A percentile compares a stretch with the other conserved stretches of the same genome.
Evolutionary conservation across 2,113 vertebrate species (phyloP).

Genomic region (Capreolus pygargus): DNA sequence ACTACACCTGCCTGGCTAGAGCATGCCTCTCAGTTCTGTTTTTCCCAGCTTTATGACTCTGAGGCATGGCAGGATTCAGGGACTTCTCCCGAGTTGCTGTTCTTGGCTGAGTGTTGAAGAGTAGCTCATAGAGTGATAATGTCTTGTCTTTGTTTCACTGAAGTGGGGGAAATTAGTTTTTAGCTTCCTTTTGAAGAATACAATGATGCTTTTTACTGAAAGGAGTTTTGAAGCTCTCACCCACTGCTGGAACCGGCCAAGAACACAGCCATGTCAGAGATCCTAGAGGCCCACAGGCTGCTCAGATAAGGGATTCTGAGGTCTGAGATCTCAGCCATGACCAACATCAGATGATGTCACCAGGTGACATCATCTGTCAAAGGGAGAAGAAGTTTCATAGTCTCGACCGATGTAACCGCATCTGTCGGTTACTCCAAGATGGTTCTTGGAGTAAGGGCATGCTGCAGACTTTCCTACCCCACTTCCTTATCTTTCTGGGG

Average conservation of each 20-base stretch:
- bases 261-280: not conserved
- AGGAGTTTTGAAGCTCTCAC: not conserved
- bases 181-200: not conserved
- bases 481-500: not conserved
- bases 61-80: not conserved
- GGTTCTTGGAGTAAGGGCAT: not conserved
- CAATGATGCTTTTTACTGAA: not conserved
- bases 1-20: not conserved
- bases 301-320: too few species aligned
- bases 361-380: not conserved
- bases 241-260: not conserved
- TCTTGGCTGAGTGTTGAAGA: not conserved
- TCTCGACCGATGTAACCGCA: fast-evolving
- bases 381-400: not conserved
- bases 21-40: not conserved
- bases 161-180: not conserved
- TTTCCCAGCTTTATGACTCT: not conserved
- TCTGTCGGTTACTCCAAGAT: not conserved
- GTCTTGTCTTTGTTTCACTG: not conserved
- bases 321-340: not conserved
- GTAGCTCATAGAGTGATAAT: not conserved
- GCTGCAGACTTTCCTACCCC: fast-evolving
- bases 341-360: not conserved
- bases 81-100: not conserved
- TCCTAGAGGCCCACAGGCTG: fast-evolving